Conservation (phyloP, 2,797 vertebrate species). For the Karalla daura region DNA sequence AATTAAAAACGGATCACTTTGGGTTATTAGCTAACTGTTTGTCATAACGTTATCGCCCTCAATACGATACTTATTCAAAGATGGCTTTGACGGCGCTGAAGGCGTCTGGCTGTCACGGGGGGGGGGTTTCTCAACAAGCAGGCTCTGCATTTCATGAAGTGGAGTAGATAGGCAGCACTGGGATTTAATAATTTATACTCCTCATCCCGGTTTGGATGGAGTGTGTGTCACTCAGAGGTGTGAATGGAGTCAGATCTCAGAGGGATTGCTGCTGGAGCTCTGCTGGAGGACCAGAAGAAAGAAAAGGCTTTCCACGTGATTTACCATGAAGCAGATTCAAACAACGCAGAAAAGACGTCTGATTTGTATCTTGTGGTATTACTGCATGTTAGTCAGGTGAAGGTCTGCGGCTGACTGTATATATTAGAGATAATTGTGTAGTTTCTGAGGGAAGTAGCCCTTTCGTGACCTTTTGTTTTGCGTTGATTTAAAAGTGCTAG, state of each 20-base stretch:
- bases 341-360: slow-evolving; percentile 17
- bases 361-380: slow-evolving; percentile 10
- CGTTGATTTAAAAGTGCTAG: slow-evolving; percentile 35
- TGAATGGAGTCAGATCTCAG: slow-evolving; percentile 64
- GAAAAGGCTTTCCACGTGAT: slow-evolving; percentile 42
- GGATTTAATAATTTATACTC: slow-evolving; percentile 67
- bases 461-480: slow-evolving; percentile 55
- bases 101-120: slow-evolving; percentile 46
- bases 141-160: slow-evolving; percentile 46
- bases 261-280: slow-evolving; percentile 49
- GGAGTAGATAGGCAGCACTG: slow-evolving; percentile 28
- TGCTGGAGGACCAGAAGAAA: slow-evolving; percentile 37
- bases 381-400: slow-evolving; percentile 3
- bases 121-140: slow-evolving; percentile 35
- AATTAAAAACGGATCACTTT: slow-evolving; percentile 71
- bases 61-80: slow-evolving; percentile 44
- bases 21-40: slow-evolving; percentile 66
- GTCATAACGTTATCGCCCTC: slow-evolving; percentile 54
- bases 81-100: slow-evolving; percentile 31
- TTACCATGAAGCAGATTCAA: slow-evolving; percentile 28
- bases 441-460: slow-evolving; percentile 38
- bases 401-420: slow-evolving; percentile 9
- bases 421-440: slow-evolving; percentile 40
- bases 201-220: slow-evolving; percentile 50
- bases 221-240: slow-evolving; percentile 63